Evolutionary conservation across 2,888 invertebrate genomes (phyloP).

Genomic region (Ectemnius continuus): DNA sequence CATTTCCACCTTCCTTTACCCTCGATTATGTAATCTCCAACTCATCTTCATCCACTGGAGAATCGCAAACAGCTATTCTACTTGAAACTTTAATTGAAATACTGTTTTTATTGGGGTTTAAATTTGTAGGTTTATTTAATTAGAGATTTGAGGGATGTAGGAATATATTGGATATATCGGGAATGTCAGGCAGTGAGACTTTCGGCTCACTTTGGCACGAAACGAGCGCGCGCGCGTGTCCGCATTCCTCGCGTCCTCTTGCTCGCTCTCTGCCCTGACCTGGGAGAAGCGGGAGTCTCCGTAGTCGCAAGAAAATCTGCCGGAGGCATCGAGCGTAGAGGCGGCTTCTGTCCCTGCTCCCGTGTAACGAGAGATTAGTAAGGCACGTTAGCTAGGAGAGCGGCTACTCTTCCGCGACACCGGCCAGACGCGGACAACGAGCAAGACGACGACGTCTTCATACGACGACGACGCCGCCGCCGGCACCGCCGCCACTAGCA

Average conservation of each 20-base stretch:
- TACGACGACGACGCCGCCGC: slow-evolving; percentile 30
- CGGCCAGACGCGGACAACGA: slow-evolving; percentile 34
- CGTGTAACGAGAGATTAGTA: slow-evolving; percentile 61
- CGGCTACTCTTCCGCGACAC: slow-evolving; percentile 31
- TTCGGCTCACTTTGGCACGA: too few relatives aligned
- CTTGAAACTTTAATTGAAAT: too few relatives aligned
- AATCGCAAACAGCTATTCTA: too few relatives aligned
- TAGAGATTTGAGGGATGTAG: too few relatives aligned
- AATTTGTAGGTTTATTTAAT: too few relatives aligned
- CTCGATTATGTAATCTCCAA: too few relatives aligned
- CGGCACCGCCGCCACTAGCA: slow-evolving; percentile 58
- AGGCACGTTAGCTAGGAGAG: slow-evolving; percentile 45
- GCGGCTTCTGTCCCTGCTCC: slow-evolving; percentile 28
- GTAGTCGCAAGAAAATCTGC: background rate
- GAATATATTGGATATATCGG: too few relatives aligned
- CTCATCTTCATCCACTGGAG: too few relatives aligned
- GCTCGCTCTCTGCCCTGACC: slow-evolving; percentile 48
- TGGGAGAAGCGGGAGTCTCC: slow-evolving; percentile 34
- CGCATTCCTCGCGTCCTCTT: slow-evolving; percentile 23
- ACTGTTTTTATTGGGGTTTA: too few relatives aligned
- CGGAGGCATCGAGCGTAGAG: slow-evolving; percentile 29
- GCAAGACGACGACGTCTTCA: slow-evolving; percentile 58
- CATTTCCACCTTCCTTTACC: too few relatives aligned
- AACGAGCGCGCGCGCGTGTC: too few relatives aligned
- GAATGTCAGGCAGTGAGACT: too few relatives aligned